Evolutionary conservation across 1,140 invertebrate genomes (phyloP).

Genomic region (Choristoneura fumiferana): DNA sequence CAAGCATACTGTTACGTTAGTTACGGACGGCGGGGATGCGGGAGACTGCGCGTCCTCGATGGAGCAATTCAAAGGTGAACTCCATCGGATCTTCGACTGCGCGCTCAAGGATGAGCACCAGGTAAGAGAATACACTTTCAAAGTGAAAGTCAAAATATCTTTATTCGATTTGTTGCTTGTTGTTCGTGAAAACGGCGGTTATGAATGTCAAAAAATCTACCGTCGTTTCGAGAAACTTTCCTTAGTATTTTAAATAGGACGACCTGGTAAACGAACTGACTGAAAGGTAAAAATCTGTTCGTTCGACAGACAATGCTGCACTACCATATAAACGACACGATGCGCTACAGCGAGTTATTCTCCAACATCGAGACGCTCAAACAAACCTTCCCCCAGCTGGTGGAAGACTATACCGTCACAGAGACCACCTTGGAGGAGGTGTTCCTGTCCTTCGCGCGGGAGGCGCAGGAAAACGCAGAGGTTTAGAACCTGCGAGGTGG

Average conservation of each 20-base stretch:
- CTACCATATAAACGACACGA: slow-evolving; percentile 63
- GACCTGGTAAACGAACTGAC: no score
- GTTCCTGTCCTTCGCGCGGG: slow-evolving; percentile 80
- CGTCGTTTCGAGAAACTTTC: no score
- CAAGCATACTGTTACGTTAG: no score
- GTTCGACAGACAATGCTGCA: slow-evolving; percentile 62
- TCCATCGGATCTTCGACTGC: slow-evolving; percentile 47
- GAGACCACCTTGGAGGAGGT: slow-evolving; percentile 94
- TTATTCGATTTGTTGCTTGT: no score
- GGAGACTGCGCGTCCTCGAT: slow-evolving; percentile 21
- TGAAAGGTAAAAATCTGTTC: neutral
- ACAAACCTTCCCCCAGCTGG: slow-evolving; percentile 85
- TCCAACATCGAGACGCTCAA: slow-evolving; percentile 86
- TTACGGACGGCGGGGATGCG: slow-evolving; percentile 30
- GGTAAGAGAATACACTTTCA: no score
- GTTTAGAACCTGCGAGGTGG: neutral
- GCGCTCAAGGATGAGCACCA: slow-evolving; percentile 60
- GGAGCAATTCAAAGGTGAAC: slow-evolving; percentile 35
- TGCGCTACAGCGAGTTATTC: slow-evolving; percentile 64
- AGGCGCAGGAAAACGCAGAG: slow-evolving; percentile 1
- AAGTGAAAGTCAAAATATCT: no score
- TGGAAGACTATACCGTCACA: slow-evolving; percentile 88
- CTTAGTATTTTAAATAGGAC: no score
- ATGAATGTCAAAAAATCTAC: no score
- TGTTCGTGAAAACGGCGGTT: no score